These are phyloP conservation scores for Oenanthe melanoleuca DNA, from an alignment of 2,113 vertebrate genomes.

Conservation along the genomic window DNA sequence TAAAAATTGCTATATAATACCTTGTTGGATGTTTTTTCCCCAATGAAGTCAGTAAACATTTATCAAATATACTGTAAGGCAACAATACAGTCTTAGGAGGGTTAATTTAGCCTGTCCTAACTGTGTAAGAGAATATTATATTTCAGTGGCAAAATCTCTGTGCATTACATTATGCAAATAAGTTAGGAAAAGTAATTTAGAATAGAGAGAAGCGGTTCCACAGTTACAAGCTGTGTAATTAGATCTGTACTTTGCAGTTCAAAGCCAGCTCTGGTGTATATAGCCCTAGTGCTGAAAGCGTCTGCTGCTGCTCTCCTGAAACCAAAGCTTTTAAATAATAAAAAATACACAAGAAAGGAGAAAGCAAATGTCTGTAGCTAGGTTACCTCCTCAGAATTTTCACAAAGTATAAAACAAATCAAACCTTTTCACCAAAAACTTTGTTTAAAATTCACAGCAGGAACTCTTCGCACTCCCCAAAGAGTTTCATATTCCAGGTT, in stretches of 20 bases:
- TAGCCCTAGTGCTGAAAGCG: conserved; percentile 33
- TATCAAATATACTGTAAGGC: not conserved
- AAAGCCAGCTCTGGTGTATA: conserved; percentile 66
- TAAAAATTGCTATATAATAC: not conserved
- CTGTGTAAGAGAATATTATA: conserved; percentile 57
- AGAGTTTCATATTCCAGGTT: not conserved
- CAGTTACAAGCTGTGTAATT: conserved; percentile 77
- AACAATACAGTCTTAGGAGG: conserved; percentile 40
- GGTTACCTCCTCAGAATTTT: conserved; percentile 41
- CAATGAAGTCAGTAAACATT: not conserved
- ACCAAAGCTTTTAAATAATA: conserved; percentile 68
- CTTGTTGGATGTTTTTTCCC: not conserved
- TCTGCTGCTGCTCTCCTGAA: conserved; percentile 56
- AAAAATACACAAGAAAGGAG: conserved; percentile 46
- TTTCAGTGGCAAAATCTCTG: conserved; percentile 67
- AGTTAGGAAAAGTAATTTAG: conserved; percentile 71
- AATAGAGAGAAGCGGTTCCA: conserved; percentile 64
- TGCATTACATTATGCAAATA: conserved; percentile 79
- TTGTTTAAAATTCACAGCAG: conserved; percentile 8
- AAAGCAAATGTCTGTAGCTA: conserved; percentile 52
- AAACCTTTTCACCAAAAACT: not conserved
- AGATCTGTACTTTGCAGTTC: conserved; percentile 72
- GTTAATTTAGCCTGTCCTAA: conserved; percentile 69
- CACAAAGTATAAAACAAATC: conserved; percentile 3
- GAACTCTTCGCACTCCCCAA: not conserved